Base-by-base conservation (phyloP, 2,797 vertebrate species). In the Steatocranus sp. region DNA sequence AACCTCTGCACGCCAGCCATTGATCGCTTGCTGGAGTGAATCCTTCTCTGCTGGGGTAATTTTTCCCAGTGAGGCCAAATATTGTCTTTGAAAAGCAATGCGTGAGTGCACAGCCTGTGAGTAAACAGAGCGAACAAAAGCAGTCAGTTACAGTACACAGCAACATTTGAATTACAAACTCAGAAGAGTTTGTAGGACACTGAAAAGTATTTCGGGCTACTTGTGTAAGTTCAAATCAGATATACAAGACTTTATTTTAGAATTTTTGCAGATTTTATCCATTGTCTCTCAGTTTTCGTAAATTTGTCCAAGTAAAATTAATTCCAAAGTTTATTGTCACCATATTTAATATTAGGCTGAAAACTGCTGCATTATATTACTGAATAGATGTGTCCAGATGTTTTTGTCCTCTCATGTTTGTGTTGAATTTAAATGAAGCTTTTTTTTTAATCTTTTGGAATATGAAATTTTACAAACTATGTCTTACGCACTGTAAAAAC, bases 1-100 rank as follows among this genome's bases (percentile, higher is more conserved):
- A 84, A 99, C 98, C 95, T 98, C 96, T 38, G 97, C 96, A 89
- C 98, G 96, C 88, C 97, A 97, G 83, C 96, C 95, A 89, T 97
- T 97, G 84, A 99, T 97, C 86, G 97, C 96, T 88, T 98, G 97
- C 97, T 96, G 97, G 49, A 99, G 94, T 0, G 96, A 96, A 86
- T 97, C 97, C 90, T 97, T 96, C 88, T 99, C 98, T 53, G 97
- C 96, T 0, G 96, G 93, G 61, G 95, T 97, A 90, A 99, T 96
- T 66, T 97, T 98, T 79, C 97, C 97, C 50, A 98, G 81, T 15
- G 97, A 96, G 18, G 86, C 93, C 46, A 97, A 88, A 36, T 98
- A 98, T 20, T 96, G 96, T 92, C 96, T 97, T 93, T 99, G 98
- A 83, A 99, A 95, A 75, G 96, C 96, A 79, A 97, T 95, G 83